phyloP scores from a whole-genome alignment of 2,888 invertebrate species.

The Eristalis tenax region DNA sequence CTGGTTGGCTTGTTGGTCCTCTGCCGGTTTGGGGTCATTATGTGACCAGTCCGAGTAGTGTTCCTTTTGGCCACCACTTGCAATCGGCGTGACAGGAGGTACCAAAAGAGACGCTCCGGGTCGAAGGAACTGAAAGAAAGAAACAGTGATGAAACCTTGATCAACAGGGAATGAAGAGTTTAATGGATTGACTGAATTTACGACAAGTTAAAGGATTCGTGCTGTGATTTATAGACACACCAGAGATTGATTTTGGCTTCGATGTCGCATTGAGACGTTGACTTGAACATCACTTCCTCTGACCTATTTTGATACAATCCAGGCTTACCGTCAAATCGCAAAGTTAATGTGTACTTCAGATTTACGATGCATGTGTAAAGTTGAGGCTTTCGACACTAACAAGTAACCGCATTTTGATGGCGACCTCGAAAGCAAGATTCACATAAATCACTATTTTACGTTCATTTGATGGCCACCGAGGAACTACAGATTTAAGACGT shows the following conservation, averaged over 20 bases:
- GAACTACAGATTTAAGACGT: background rate
- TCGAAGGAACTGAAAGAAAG: slow-evolving; percentile 36
- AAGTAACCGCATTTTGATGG: background rate
- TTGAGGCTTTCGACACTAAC: background rate
- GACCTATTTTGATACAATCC: background rate
- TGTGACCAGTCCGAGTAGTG: slow-evolving; percentile 64
- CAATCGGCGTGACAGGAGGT: slow-evolving; percentile 59
- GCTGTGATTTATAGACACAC: background rate
- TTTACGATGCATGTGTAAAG: background rate
- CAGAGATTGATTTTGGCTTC: background rate
- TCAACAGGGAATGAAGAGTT: background rate
- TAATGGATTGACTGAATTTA: background rate
- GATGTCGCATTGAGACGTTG: too few species aligned
- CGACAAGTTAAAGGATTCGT: background rate
- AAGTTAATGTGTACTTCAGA: background rate
- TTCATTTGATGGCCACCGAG: background rate
- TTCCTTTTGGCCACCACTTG: slow-evolving; percentile 42
- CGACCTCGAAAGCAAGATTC: background rate
- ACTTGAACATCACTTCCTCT: background rate
- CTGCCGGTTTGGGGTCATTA: slow-evolving; percentile 21
- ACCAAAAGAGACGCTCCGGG: slow-evolving; percentile 36
- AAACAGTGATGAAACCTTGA: background rate
- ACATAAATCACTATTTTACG: background rate
- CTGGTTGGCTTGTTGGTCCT: slow-evolving; percentile 13
- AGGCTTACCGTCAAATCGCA: background rate